Evolutionary conservation across 2,113 vertebrate genomes (phyloP), one percentile per base, ranked within the genome.

Genomic region (Pagrus major): DNA sequence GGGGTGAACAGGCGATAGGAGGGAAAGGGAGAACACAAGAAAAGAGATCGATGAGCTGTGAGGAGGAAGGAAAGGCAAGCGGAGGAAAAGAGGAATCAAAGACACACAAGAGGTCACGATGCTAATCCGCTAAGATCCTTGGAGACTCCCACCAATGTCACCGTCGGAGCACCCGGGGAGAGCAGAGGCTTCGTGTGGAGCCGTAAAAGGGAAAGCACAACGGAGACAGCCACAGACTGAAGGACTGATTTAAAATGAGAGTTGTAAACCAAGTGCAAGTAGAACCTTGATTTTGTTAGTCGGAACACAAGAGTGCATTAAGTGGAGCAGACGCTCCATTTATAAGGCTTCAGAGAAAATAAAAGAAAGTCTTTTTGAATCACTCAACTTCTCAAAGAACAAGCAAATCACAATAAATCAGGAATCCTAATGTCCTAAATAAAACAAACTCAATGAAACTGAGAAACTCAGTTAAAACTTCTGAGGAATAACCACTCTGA

Each of bases 41-140:
- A 67, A 59, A 56, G 56, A 71, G 74, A 80, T 89, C 75, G 55
- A 87, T 87, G 55, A 68, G 67, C 60, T 68, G 63, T 4, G 68
- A 82, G 83, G 80, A 63, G 77, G 63, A 78, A 59, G 83, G 59
- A 81, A 74, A 85, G 47, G 41, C 5, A n/a, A 87, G 76, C 69
- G 6, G 60, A 80, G 55, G 60, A 75, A 65, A 83, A 33, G 27
- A 80, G 76, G 74, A 90, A 89, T 78, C 76, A 84, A 85, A 84
- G 87, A 76, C 75, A 25, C 55, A 51, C 29, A 15, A 66, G 87
- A 88, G 87, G 89, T 89, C 74, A 9, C 25, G 68, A 89, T 78
- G 83, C 59, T 85, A 80, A 92, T 90, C 84, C 86, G 49, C 37
- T 31, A 1, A 56, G 41, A 85, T 79, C 83, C 76, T 79, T 9